Evolutionary conservation across 2,797 vertebrate species (phyloP), one percentile per base, ranked within the genome.

Genomic region (Periparus ater): DNA sequence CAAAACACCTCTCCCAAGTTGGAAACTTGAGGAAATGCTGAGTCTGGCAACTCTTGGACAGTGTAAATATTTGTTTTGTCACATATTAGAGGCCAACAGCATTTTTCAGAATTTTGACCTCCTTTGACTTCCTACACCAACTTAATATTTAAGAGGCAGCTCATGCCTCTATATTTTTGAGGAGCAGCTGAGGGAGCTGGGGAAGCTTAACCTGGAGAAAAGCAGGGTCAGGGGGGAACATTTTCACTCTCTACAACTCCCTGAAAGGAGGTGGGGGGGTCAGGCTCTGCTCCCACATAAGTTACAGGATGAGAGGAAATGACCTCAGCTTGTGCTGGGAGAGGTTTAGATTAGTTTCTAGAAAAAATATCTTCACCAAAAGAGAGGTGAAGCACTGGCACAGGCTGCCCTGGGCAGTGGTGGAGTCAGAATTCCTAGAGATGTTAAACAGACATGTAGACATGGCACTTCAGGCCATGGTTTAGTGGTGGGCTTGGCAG

Each of bases 91-190:
- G 21, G 66, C 29, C 76, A 58, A 45, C 1, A 8, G 45, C 29
- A 77, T 92, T 91, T 93, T 85, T 91, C 93, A 88, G 51, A 70
- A 89, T 62, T 79, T 14, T 76, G 29, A 16, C 61, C 53, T 78
- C 62, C 75, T 48, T 83, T 70, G n/a, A n/a, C n/a, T 80, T 17
- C 47, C 61, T 74, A 80, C 17, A 57, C 9, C 77, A 32, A 20
- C 3, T 65, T 87, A 91, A 87, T 67, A 68, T 50, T 85, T 53
- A 74, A 82, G 8, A 72, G 25, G 17, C 79, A 68, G 15, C 23
- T 74, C 4, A 1, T 48, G n/a, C 18, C 70, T 74, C 51, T 45
- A 0, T 62, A 58, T 42, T 66, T 72, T 32, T 61, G 23, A 79
- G 18, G 9, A 77, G 21, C 7, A 17, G 36, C 65, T 61, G 17